Evolutionary conservation across 2,797 vertebrate genomes (phyloP).

Genomic region (Micromesistius poutassou): DNA sequence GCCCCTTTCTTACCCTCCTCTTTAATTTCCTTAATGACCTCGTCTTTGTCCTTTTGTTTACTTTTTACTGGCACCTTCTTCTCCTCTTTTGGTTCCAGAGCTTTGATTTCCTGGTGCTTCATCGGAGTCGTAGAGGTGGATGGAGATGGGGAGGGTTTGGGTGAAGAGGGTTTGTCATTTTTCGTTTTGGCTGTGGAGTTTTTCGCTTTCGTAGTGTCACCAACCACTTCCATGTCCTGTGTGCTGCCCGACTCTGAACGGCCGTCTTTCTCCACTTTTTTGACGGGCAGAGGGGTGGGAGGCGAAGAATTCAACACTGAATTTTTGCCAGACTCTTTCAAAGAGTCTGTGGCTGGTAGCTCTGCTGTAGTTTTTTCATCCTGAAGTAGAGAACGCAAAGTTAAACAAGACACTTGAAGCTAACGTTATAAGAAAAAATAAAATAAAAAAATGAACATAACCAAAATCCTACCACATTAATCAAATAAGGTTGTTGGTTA

Average conservation of each 20-base stretch:
- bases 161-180: conserved; percentile 41
- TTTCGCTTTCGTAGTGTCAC: conserved; percentile 37
- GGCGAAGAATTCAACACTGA: conserved; percentile 29
- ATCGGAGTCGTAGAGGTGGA: conserved; percentile 32
- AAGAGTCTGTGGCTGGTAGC: conserved; percentile 33
- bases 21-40: conserved; percentile 63
- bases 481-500: neutral
- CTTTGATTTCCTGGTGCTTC: conserved; percentile 24
- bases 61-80: conserved; percentile 23
- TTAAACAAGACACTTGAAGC: neutral
- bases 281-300: conserved; percentile 15
- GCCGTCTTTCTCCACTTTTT: conserved; percentile 14
- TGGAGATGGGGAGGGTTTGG: conserved; percentile 37
- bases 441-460: neutral
- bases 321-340: conserved; percentile 41
- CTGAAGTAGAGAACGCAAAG: conserved; percentile 40
- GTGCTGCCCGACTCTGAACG: conserved; percentile 23
- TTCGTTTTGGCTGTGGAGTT: conserved; percentile 34
- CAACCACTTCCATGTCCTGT: conserved; percentile 57
- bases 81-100: conserved; percentile 29
- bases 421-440: neutral
- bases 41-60: conserved; percentile 26
- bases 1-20: conserved; percentile 41
- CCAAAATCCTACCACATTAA: neutral
- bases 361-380: conserved; percentile 34